Evolutionary conservation across 1,140 invertebrate genomes (phyloP), one percentile per base, ranked within the genome.

Genomic region (Fopius arisanus): DNA sequence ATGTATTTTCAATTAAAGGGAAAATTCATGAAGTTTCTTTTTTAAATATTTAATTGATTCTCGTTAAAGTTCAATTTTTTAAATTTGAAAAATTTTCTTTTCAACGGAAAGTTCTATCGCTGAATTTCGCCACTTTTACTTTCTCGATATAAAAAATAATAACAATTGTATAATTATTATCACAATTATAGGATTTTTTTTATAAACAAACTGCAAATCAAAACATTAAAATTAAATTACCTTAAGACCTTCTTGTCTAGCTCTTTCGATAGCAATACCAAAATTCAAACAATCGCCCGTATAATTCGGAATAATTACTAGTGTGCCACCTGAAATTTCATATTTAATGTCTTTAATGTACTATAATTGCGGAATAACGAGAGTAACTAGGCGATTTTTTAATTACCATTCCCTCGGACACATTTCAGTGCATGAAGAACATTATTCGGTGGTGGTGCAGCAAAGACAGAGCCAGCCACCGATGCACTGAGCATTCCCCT

Each of bases 221-320:
- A 65, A 67, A n/a, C 69, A n/a, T 62, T 33, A 26, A 14, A 19
- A 67, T 67, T 28, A 68, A 65, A 54, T 87, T 77, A 92, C 92
- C 85, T 91, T 91, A 48, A 93, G 88, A 0, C 91, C 92, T 75
- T 89, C 84, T 43, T 88, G 88, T 81, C 88, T 92, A 1, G 92
- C 93, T 80, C 91, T 90, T 83, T 96, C 94, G 43, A 93, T 89
- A 1, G 95, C 94, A 82, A 95, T 90, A 16, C 95, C 95, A 87
- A 96, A 96, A 84, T 96, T 96, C 3, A 97, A 85, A 78, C 94
- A 87, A 80, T 97, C 96, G 0, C 95, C 95, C 5, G 96, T 97
- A 82, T 97, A 97, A 88, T 97, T 97, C 9, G 93, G 92, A 6
- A 96, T 90, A 16, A 96, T 87, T 0, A 96, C 89, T 3, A 96